Base-by-base conservation (phyloP, 2,113 vertebrate species). In the Mixornis gularis region DNA sequence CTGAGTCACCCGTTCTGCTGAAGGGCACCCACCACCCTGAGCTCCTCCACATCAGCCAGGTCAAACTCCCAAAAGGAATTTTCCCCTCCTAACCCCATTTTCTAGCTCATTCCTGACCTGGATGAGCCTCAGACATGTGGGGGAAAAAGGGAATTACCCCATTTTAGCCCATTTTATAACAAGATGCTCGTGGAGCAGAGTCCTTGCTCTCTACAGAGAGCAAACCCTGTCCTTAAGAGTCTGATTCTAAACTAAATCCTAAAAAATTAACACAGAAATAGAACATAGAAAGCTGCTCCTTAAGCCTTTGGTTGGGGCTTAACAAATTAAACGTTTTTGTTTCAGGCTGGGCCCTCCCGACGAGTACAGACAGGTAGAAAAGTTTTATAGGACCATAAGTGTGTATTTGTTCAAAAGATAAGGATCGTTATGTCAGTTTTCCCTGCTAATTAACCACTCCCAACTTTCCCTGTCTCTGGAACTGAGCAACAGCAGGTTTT, bases 71-170 rank as follows among this genome's bases (percentile, higher is more conserved):
- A 59, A 26, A 29, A 29, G 6, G 49, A 51, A 34, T 11, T 55
- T 77, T 26, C 14, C 41, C 36, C 24, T 68, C n/a, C 25, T 15
- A 5, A 4, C 21, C n/a, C 13, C 10, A 25, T 56, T 43, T 78
- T 25, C 27, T 2, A 59, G 34, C 26, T 74, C 36, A 49, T 5
- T 25, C 24, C 27, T 59, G 36, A 15, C 7, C n/a, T 9, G 29
- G 17, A 14, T 29, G 52, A 52, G 19, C 8, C 36, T 2, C 4
- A 32, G 14, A 7, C 5, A 20, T 3, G 17, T 8, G 2, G 2
- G 6, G 12, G 2, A 2, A 16, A 36, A 77, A 46, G 32, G 11
- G 10, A 84, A 87, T 46, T 8, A 53, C 0, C 10, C 12, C 27
- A 13, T 8, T 85, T 56, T 9, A 59, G 17, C 24, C 43, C 12